Evolutionary conservation across 2,113 vertebrate genomes (phyloP), one percentile per base, ranked within the genome.

Genomic region (Rana temporaria): DNA sequence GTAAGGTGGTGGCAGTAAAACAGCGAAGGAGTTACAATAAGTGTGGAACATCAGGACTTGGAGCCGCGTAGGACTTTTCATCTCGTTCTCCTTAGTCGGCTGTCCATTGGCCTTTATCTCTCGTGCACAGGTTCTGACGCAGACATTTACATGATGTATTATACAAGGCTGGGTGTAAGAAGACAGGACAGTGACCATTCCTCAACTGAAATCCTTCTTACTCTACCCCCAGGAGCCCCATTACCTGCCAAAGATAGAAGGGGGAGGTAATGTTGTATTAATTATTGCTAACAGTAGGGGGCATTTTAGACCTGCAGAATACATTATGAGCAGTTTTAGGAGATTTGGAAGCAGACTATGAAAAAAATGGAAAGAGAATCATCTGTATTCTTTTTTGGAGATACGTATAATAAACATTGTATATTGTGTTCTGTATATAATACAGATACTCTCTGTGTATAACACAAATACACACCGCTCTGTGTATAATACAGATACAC

Each of bases 251-350:
- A 19, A 64, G 78, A 71, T 59, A 80, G 52, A 8, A 59, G 72
- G 30, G 22, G 30, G 71, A 26, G 32, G 71, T 73, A 59, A 73
- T 73, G 32, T 34, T 62, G 78, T 71, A 62, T 69, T 80, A 60
- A 80, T 80, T 60, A 80, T 80, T 80, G 19, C 65, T 70, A 68
- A 68, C 78, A 80, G 78, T 60, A 80, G 78, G 78, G 66, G 67
- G 78, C 78, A 80, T 80, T 68, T 79, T 42, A 68, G 66, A 17
- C 48, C 78, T 48, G 67, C 19, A 52, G 17, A 70, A 80, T 60
- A 69, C 6, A 80, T 70, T 68, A 70, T n/a, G 34, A 59, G 32
- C 17, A 42, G 34, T 80, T 69, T 70, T 24, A 11, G 53, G 34
- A 26, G 22, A 6, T 11, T 55, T 74, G 57, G 56, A 75, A 60